Evolutionary conservation across 1,140 invertebrate genomes (phyloP), one percentile per base, ranked within the genome.

Genomic region (Danaus plexippus): DNA sequence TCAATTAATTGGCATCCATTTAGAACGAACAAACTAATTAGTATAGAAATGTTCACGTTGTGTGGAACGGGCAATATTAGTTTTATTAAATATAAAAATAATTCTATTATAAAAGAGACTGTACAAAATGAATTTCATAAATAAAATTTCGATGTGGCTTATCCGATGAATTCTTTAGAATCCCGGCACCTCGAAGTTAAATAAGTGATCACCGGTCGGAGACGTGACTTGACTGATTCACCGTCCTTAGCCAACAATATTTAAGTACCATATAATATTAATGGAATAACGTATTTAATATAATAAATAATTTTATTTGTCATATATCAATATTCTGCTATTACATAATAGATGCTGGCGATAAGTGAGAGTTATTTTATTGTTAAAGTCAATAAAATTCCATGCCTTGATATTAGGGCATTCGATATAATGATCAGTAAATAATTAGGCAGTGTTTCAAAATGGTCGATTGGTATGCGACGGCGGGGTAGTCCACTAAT

Each of bases 121-220:
- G 83, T 71, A 68, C 57, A 57, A 59, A 71, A 73, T 77, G 71
- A 74, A 83, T 68, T 75, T 80, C 69, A 83, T 84, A 84, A 86
- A 86, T 83, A 86, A 80, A 84, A 81, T 77, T 75, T 72, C 71
- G 63, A 52, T 61, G 59, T 69, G 72, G 71, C 71, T 77, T 66
- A 69, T 73, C 67, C 77, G 67, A 63, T 75, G 75, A 76, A 79
- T 80, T 83, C 77, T 77, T 73, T 77, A 63, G 69, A 84, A 86
- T 86, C 80, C 81, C 77, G 70, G 69, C 71, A 71, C 73, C 69
- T 73, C 65, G 56, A 73, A 82, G 79, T 81, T 80, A 83, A 84
- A 84, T 84, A 84, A 85, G 76, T 80, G 80, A 86, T 84, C 80
- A 81, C 77, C 77, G 78, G 72, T 66, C 71, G 67, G 49, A 46